phyloP scores from a whole-genome alignment of 2,113 vertebrate genomes.

The Stigmatopora nigra region DNA sequence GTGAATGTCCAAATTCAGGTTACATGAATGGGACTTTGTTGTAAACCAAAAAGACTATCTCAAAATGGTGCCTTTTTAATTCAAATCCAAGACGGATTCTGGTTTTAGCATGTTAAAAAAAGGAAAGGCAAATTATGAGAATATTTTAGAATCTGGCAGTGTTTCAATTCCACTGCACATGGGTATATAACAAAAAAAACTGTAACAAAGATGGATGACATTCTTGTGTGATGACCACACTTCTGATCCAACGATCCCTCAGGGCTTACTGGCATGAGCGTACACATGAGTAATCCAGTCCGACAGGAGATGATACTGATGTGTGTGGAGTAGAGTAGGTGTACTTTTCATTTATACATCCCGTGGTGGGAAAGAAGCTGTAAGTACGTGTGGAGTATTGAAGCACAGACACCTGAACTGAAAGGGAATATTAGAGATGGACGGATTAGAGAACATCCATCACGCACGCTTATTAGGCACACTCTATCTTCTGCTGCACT shows the following conservation, averaged over 20 bases:
- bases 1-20: not conserved
- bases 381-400: constrained; percentile 43
- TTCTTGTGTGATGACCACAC: constrained; percentile 12
- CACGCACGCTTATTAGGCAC: constrained; percentile 60
- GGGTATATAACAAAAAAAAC: constrained; percentile 24
- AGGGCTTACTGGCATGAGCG: constrained; percentile 11
- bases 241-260: constrained; percentile 10
- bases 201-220: constrained; percentile 37
- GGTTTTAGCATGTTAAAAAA: not conserved
- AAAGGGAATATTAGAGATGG: constrained; percentile 64
- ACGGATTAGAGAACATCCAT: constrained; percentile 68
- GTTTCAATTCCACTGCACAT: constrained; percentile 32
- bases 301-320: constrained; percentile 12
- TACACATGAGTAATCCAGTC: constrained; percentile 32
- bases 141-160: not conserved
- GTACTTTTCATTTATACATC: constrained; percentile 37
- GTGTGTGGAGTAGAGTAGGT: constrained; percentile 13
- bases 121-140: not conserved
- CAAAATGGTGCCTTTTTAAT: too few species aligned
- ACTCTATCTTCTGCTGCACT: constrained; percentile 48
- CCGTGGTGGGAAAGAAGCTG: not conserved
- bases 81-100: too few species aligned
- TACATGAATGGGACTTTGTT: not conserved
- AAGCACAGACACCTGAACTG: constrained; percentile 54
- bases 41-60: not conserved